Base-by-base conservation (phyloP, 1,140 invertebrate genomes). In the Nautilus pompilius region DNA sequence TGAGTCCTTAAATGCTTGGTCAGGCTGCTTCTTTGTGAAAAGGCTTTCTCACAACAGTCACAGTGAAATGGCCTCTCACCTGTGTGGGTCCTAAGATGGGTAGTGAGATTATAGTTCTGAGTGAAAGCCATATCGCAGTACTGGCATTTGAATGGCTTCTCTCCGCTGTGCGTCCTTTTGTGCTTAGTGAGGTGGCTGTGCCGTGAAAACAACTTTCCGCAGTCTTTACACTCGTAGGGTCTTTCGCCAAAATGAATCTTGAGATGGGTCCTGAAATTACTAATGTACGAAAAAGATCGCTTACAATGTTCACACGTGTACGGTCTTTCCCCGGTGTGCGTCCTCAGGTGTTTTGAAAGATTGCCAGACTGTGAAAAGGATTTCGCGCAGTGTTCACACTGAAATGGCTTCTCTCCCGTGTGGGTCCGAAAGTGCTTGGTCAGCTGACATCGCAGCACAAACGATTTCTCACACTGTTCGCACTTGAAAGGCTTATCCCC, bases 31-130 rank as follows among this genome's bases (percentile, higher is more conserved):
- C n/a, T 41, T 15, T 41, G n/a, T 0, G 36, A 10, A 41, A 36
- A 58, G 3, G 30, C 5, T 41, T 58, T 58, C 5, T 22, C 33
- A 41, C 57, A 58, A 22, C 20, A 22, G 3, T 32, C 57, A 36
- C 57, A 58, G 3, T 20, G 34, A 34, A 36, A 58, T 10, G 57
- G 57, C 28, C n/a, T 34, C 22, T 41, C 57, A n/a, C 57, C 57
- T 3, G 57, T 36, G 57, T 58, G 57, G 15, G 32, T 36, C 20
- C 57, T n/a, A 22, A 58, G 30, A 22, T 58, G 57, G 22, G 20
- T n/a, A 5, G 24, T 22, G 20, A 58, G 34, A 20, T 36, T n/a
- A 6, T 34, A 22, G 5, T 58, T 58, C 3, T 26, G 24, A 41
- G 8, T 13, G 57, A 58, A 58, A 8, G 34, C 5, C 41, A 36